Base-by-base conservation (phyloP, 1,140 invertebrate species). In the Lethocerus indicus region DNA sequence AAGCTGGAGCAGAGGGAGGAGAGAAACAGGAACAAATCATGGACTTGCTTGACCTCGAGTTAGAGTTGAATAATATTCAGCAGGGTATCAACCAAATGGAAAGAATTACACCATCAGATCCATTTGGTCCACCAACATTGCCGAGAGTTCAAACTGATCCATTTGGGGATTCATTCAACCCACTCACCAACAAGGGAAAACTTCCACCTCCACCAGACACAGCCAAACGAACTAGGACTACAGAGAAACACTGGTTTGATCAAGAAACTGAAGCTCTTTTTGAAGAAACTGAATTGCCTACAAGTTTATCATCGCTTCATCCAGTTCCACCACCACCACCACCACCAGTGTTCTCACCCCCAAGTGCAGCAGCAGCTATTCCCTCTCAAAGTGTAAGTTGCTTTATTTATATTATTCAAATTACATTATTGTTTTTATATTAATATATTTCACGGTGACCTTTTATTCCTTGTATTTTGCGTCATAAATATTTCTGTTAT, bases 41-140 rank as follows among this genome's bases (percentile, higher is more conserved):
- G 32, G 47, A 53, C 32, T 24, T 97, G 51, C 77, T 97, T 18
- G 90, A 95, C 68, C 68, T 97, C 51, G 89, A 96, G 64, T 83
- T 88, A 61, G 90, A 95, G 69, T 68, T 95, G 47, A 86, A 82
- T 56, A 88, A 81, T 44, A 72, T 97, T 55, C 81, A 93, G 63
- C 77, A 89, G 57, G 86, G 86, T 5, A 79, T 91, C 49, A 79
- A 81, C 55, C 84, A 89, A 62, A 84, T 89, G 73, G 84, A 88
- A 60, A 77, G 82, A 48, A 81, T 86, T 25, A 87, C 83, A 4
- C 83, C 84, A 5, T 82, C 80, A 14, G 75, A 78, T 61, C 71
- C 71, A 39, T 67, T 71, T 54, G 63, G 68, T 13, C 62, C 69
- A 3, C 65, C 68, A 12, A 83, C 87, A 66, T 87, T 83, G 9